A percentile compares a stretch with the other conserved stretches of the same genome.
Conservation (phyloP, 2,888 invertebrate genomes). For the Caenorhabditis sp. region DNA sequence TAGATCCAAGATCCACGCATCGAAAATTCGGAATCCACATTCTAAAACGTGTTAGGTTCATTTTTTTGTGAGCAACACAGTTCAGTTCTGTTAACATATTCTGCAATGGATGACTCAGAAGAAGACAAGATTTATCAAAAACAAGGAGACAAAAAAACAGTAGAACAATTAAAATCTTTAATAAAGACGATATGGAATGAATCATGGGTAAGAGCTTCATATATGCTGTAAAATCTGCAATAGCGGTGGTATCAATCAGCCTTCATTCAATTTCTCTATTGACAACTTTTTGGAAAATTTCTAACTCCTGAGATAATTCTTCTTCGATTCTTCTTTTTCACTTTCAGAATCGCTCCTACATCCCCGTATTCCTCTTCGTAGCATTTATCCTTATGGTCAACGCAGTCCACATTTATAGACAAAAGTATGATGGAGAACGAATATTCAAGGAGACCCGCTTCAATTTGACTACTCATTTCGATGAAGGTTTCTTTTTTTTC, state of each 20-base stretch:
- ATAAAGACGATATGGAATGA: constrained; percentile 3
- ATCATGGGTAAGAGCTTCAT: constrained; percentile 10
- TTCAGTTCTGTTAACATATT: not conserved
- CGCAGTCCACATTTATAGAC: not conserved
- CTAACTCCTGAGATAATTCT: no score
- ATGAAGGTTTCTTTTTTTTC: not conserved
- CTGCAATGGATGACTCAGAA: not conserved
- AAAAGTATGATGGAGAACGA: constrained; percentile 2
- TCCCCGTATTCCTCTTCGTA: not conserved
- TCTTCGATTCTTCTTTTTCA: no score
- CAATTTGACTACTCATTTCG: not conserved
- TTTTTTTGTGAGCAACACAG: not conserved
- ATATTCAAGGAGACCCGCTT: constrained; percentile 3
- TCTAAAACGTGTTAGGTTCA: no score
- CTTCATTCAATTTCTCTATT: no score
- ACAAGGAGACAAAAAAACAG: no score
- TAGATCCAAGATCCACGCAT: not conserved
- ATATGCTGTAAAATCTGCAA: no score
- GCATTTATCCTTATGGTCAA: not conserved
- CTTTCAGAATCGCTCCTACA: constrained; percentile 19
- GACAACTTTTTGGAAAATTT: no score
- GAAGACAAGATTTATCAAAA: no score
- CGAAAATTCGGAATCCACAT: not conserved
- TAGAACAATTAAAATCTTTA: no score
- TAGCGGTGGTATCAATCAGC: no score